Evolutionary conservation across 2,888 invertebrate species (phyloP).

Genomic region (Syritta pipiens): DNA sequence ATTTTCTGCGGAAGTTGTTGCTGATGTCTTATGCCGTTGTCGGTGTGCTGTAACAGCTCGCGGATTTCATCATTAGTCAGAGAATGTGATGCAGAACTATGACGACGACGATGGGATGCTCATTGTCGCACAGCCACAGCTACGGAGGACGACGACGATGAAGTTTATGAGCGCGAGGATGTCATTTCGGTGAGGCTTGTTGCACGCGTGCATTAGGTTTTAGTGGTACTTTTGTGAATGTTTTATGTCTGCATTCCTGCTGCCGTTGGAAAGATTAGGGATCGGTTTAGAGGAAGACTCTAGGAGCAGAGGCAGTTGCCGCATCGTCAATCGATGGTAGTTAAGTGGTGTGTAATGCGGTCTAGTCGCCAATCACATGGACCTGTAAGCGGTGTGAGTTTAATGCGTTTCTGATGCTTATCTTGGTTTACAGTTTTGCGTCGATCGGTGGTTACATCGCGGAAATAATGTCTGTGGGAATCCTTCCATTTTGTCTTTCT

Average conservation of each 20-base stretch:
- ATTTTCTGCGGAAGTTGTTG: conserved; percentile 35
- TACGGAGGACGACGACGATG: no score
- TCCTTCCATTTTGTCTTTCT: no score
- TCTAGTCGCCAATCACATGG: background rate
- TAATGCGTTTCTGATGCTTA: conserved; percentile 23
- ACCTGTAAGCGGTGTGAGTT: conserved; percentile 11
- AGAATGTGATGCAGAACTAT: conserved; percentile 23
- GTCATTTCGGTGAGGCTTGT: conserved; percentile 10
- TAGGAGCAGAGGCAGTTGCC: no score
- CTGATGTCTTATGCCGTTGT: no score
- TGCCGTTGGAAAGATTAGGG: no score
- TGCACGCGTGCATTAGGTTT: conserved; percentile 15
- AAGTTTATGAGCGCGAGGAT: conserved; percentile 4
- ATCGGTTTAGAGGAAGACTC: no score
- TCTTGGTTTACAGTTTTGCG: conserved; percentile 26
- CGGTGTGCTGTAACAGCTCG: conserved; percentile 3
- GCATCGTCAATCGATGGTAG: no score
- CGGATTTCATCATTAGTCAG: conserved; percentile 38
- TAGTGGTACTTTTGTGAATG: conserved; percentile 29
- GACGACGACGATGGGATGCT: conserved; percentile 1
- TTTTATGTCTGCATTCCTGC: conserved; percentile 9
- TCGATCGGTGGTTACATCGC: no score
- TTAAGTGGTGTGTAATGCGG: no score
- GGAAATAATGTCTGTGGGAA: no score
- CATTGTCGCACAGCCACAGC: no score